Evolutionary conservation across 2,113 vertebrate species (phyloP).

Genomic region (Campylomormyrus numenius): DNA sequence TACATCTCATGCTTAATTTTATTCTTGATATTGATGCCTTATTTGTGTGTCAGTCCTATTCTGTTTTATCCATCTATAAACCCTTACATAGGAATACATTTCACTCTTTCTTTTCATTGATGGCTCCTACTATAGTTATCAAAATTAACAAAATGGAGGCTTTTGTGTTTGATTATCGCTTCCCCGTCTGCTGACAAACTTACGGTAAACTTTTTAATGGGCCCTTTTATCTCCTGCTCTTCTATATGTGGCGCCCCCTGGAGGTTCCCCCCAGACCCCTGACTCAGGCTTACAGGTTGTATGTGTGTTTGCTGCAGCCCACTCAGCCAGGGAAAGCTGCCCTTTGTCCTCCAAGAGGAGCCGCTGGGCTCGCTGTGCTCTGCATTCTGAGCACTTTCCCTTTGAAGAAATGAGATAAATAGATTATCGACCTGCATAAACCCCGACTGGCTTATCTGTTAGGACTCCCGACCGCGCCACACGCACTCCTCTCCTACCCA

Average conservation of each 20-base stretch:
- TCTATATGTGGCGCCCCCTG: background rate
- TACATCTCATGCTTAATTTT: background rate
- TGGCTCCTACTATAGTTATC: background rate
- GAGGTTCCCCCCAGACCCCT: background rate
- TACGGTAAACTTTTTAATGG: background rate
- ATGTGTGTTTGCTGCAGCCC: background rate
- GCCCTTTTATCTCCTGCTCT: background rate
- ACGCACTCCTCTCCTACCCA: background rate
- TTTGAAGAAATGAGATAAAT: background rate
- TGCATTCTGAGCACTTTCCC: background rate
- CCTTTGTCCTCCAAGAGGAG: background rate
- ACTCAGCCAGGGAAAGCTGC: background rate
- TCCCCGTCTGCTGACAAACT: background rate
- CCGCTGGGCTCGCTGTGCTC: background rate
- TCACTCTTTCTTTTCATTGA: background rate
- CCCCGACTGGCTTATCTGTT: background rate
- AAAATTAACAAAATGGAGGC: background rate
- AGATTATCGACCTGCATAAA: slow-evolving; percentile 4
- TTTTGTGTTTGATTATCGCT: background rate
- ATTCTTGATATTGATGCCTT: background rate
- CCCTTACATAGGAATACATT: background rate
- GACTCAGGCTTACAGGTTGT: background rate
- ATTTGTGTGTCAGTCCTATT: background rate
- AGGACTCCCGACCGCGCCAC: background rate
- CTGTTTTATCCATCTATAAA: background rate